A percentile compares a stretch with the other conserved stretches of the same genome.
These are phyloP conservation scores for Cheilosia soror DNA, from an alignment of 2,888 invertebrate species.

Conservation along the genomic window DNA sequence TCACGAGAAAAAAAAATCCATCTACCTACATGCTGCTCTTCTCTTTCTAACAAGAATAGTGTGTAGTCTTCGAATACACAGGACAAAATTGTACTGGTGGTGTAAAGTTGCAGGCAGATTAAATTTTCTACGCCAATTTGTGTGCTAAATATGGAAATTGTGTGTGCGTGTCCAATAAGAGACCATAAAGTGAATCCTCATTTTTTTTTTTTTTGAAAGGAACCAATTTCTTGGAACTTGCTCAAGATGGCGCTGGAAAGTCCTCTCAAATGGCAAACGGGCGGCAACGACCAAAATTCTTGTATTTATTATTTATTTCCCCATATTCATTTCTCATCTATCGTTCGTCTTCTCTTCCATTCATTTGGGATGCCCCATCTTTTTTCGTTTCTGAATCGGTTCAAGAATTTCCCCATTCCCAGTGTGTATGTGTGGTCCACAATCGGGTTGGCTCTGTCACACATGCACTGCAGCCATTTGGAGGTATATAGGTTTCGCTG, in stretches of 20 bases:
- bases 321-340: slow-evolving; percentile 34
- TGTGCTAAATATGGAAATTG: slow-evolving; percentile 71
- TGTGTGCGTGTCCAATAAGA: slow-evolving; percentile 79
- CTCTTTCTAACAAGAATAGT: slow-evolving; percentile 12
- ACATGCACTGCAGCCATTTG: slow-evolving; percentile 76
- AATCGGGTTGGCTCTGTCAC: slow-evolving; percentile 48
- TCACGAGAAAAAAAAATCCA: slow-evolving; percentile 15
- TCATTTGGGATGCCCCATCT: slow-evolving; percentile 19
- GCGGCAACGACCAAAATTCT: slow-evolving; percentile 29
- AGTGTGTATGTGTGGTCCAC: slow-evolving; percentile 40
- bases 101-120: slow-evolving; percentile 55
- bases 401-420: slow-evolving; percentile 48
- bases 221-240: slow-evolving; percentile 69
- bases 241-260: slow-evolving; percentile 55
- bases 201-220: slow-evolving; percentile 1
- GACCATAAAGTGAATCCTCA: slow-evolving; percentile 52
- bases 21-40: background rate
- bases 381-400: slow-evolving; percentile 65
- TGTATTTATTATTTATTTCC: slow-evolving; percentile 72
- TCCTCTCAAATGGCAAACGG: slow-evolving; percentile 16
- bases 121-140: slow-evolving; percentile 16
- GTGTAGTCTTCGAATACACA: background rate
- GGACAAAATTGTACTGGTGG: slow-evolving; percentile 40
- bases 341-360: slow-evolving; percentile 12
- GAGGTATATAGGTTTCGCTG: slow-evolving; percentile 60